Conservation (phyloP, 1,140 invertebrate genomes). For the Drosophila santomea region DNA sequence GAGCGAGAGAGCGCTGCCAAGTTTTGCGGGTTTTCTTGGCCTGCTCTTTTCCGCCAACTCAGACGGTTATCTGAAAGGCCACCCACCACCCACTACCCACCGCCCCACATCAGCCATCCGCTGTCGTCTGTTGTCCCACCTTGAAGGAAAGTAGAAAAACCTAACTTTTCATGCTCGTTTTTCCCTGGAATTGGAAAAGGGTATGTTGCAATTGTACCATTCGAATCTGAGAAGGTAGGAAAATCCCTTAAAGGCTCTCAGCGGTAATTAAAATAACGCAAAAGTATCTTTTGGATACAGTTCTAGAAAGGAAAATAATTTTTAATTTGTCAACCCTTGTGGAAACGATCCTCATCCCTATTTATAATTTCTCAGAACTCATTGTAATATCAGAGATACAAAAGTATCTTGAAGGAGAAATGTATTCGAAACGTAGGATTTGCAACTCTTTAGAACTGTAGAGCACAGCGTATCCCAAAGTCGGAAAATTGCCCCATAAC, state of each 20-base stretch:
- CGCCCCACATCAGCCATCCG: neutral
- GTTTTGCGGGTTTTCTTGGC: constrained; percentile 64
- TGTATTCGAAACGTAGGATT: neutral
- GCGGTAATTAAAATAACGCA: no score
- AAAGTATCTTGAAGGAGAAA: neutral
- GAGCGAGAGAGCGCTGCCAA: constrained; percentile 66
- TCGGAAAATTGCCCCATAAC: constrained; percentile 10
- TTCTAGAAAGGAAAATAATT: no score
- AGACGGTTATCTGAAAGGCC: constrained; percentile 18
- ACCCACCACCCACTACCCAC: neutral
- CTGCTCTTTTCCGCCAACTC: constrained; percentile 23
- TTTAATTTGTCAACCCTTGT: no score
- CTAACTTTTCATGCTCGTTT: constrained; percentile 38
- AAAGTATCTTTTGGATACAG: neutral
- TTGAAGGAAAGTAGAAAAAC: constrained; percentile 68
- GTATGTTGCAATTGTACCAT: constrained; percentile 16
- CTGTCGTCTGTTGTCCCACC: constrained; percentile 45
- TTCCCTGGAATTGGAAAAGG: constrained; percentile 7
- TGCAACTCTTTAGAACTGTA: neutral
- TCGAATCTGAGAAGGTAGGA: neutral
- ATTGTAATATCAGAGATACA: neutral
- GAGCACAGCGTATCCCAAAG: constrained; percentile 4
- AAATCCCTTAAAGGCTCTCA: neutral
- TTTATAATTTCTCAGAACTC: neutral
- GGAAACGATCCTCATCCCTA: neutral